Conservation (phyloP, 2,888 invertebrate genomes). For the Drosophila lutescens region DNA sequence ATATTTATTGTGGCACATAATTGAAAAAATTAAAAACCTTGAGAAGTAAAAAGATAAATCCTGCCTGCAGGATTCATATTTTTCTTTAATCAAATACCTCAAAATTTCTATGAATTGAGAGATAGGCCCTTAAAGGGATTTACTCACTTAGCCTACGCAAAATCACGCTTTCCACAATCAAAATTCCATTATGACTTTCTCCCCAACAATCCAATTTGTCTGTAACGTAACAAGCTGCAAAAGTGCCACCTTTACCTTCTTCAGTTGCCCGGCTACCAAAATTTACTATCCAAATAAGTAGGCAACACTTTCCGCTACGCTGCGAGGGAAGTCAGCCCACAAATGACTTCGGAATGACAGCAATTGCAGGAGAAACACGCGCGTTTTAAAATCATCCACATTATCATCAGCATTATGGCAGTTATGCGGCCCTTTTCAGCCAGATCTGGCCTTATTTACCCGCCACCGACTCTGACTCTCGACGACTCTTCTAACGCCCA, state of each 20-base stretch:
- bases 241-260: background rate
- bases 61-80: too few species aligned
- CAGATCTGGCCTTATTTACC: constrained; percentile 15
- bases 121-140: background rate
- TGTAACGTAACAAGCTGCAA: background rate
- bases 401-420: constrained; percentile 79
- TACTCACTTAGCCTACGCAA: background rate
- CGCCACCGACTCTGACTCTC: background rate
- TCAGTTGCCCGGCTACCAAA: background rate
- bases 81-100: too few species aligned
- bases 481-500: constrained; percentile 10
- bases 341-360: constrained; percentile 74
- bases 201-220: constrained; percentile 2
- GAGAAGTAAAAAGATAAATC: too few species aligned
- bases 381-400: constrained; percentile 79
- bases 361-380: constrained; percentile 77
- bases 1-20: background rate
- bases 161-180: constrained; percentile 4
- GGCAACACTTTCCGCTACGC: constrained; percentile 38
- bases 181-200: constrained; percentile 1
- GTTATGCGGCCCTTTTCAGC: constrained; percentile 65
- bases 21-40: too few species aligned
- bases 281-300: constrained; percentile 18
- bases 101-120: too few species aligned
- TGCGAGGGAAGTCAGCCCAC: constrained; percentile 55